phyloP scores from a whole-genome alignment of 2,797 vertebrate genomes.

The Centroberyx gerrardi region DNA sequence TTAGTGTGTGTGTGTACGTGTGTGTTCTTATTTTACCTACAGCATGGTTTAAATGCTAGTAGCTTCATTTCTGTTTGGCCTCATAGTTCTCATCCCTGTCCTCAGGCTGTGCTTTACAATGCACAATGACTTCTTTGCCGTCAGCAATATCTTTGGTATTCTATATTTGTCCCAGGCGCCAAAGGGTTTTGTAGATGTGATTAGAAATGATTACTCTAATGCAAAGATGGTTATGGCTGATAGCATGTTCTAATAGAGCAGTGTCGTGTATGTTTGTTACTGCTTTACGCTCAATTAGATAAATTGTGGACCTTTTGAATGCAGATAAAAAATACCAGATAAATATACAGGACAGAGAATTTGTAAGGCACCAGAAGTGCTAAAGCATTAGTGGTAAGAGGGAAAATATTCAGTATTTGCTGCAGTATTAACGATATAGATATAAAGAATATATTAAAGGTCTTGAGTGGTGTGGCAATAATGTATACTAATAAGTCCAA shows the following conservation, averaged over 20 bases:
- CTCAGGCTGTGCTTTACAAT: constrained; percentile 28
- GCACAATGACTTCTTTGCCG: constrained; percentile 39
- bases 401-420: not conserved
- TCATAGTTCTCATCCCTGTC: not conserved
- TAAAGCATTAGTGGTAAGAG: not conserved
- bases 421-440: not conserved
- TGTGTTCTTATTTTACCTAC: not conserved
- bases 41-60: constrained; percentile 27
- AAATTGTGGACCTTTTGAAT: not conserved
- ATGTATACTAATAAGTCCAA: not conserved
- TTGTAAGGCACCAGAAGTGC: not conserved
- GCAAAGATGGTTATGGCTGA: not conserved
- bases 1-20: constrained; percentile 13
- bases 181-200: constrained; percentile 4
- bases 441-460: not conserved
- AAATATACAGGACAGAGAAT: not conserved
- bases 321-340: not conserved
- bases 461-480: not conserved
- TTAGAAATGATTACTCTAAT: constrained; percentile 8
- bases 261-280: not conserved
- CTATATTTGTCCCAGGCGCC: not conserved
- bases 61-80: constrained; percentile 37
- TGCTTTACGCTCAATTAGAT: not conserved
- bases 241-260: constrained; percentile 2
- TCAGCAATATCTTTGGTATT: constrained; percentile 15